These are phyloP conservation scores for Thecocarcelia acutangulata DNA, from an alignment of 2,888 invertebrate genomes.

Conservation along the genomic window DNA sequence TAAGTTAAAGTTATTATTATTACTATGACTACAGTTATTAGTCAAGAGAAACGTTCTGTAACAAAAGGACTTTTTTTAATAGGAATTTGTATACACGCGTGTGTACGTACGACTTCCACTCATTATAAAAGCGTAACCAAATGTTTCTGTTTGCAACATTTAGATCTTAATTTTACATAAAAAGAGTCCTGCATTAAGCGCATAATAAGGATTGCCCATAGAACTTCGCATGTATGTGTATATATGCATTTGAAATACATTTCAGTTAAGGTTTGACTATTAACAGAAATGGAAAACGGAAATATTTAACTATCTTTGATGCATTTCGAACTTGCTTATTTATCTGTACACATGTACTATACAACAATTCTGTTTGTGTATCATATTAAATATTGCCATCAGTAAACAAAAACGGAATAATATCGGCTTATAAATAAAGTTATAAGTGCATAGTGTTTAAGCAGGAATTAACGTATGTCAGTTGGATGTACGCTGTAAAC, in stretches of 20 bases:
- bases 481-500: constrained; percentile 9
- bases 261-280: background rate
- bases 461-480: background rate
- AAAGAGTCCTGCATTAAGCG: constrained; percentile 33
- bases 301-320: constrained; percentile 2
- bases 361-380: background rate
- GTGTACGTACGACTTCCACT: background rate
- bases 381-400: too few species aligned
- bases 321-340: constrained; percentile 1
- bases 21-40: constrained; percentile 36
- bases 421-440: constrained; percentile 27
- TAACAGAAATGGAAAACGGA: background rate
- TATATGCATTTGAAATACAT: too few species aligned
- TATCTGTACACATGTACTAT: background rate
- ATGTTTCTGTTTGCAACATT: constrained; percentile 17
- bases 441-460: background rate
- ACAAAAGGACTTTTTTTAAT: constrained; percentile 25
- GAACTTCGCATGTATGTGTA: background rate
- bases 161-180: constrained; percentile 6
- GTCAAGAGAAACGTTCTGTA: constrained; percentile 19
- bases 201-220: constrained; percentile 48
- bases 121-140: background rate
- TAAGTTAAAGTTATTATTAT: constrained; percentile 68
- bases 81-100: background rate
- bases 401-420: background rate